Evolutionary conservation across 2,888 invertebrate genomes (phyloP).

Genomic region (Coelopa pilipes): DNA sequence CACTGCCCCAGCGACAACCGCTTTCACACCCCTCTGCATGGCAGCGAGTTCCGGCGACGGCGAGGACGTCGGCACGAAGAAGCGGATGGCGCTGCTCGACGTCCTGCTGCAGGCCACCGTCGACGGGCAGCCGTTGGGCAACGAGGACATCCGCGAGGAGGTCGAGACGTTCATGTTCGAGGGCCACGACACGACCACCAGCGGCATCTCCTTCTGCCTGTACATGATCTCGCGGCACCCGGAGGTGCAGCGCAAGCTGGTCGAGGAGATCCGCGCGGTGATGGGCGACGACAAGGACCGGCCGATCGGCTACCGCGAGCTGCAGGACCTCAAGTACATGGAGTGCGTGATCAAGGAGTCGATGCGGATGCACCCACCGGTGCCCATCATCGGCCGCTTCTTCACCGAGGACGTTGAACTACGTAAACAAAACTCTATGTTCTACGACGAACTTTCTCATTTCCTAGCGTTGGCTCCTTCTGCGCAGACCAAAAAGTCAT

Average conservation of each 20-base stretch:
- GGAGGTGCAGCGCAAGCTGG: slow-evolving; percentile 49
- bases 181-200: slow-evolving; percentile 55
- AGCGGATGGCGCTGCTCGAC: slow-evolving; percentile 47
- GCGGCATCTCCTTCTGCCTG: slow-evolving; percentile 49
- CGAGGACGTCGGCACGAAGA: slow-evolving; percentile 41
- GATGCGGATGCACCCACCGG: slow-evolving; percentile 72
- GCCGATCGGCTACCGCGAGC: slow-evolving; percentile 43
- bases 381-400: slow-evolving; percentile 71
- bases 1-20: not conserved
- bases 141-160: slow-evolving; percentile 49
- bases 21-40: slow-evolving; percentile 27
- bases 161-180: slow-evolving; percentile 66
- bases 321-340: slow-evolving; percentile 59
- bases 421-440: too few species aligned
- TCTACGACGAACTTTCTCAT: too few species aligned
- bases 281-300: slow-evolving; percentile 47
- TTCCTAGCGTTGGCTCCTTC: too few species aligned
- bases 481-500: too few species aligned
- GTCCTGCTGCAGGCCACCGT: slow-evolving; percentile 44
- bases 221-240: slow-evolving; percentile 50
- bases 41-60: not conserved
- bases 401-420: slow-evolving; percentile 68
- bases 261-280: slow-evolving; percentile 51
- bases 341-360: slow-evolving; percentile 75
- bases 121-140: slow-evolving; percentile 42